Base-by-base conservation (phyloP, 1,140 invertebrate genomes). In the Cepaea nemoralis region DNA sequence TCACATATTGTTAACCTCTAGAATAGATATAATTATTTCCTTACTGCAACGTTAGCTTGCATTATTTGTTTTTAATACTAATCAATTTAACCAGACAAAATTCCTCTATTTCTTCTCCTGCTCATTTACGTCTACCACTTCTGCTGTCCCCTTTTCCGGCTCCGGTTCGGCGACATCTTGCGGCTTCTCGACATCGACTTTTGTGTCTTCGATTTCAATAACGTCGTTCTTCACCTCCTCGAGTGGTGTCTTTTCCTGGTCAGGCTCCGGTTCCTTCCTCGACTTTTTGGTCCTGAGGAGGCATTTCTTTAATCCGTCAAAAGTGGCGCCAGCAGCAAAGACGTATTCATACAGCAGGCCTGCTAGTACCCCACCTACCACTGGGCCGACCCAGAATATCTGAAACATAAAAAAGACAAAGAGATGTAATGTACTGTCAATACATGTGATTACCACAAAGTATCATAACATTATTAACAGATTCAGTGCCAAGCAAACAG, bases 361-460 rank as follows among this genome's bases (percentile, higher is more conserved):
- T 14, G 96, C 96, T 0, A 95, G 69, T 8, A 94, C 88, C 2
- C 94, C 96, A 0, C 96, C 97, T 1, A 94, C 83, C 0, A 97
- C 91, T 0, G 97, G 97, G 0, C 96, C 97, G 22, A 95, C 94
- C 97, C 96, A 98, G 91, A 97, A 97, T 8, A 97, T 93, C 95
- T 88, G 69, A 33, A 85, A 27, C n/a, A 42, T 10, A 33, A 35
- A 70, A 39, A 73, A 35, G 14, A 6, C 55, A n/a, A 59, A 10
- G n/a, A 59, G n/a, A n/a, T n/a, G n/a, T n/a, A n/a, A n/a, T n/a
- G n/a, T n/a, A n/a, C n/a, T n/a, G n/a, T n/a, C n/a, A n/a, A n/a
- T n/a, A n/a, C n/a, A n/a, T n/a, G n/a, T n/a, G n/a, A n/a, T n/a
- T n/a, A n/a, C n/a, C n/a, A n/a, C n/a, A n/a, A n/a, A n/a, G n/a